A percentile compares a stretch with the other conserved stretches of the same genome.
Evolutionary conservation across 2,797 vertebrate genomes (phyloP).

Genomic region (Anableps anableps): DNA sequence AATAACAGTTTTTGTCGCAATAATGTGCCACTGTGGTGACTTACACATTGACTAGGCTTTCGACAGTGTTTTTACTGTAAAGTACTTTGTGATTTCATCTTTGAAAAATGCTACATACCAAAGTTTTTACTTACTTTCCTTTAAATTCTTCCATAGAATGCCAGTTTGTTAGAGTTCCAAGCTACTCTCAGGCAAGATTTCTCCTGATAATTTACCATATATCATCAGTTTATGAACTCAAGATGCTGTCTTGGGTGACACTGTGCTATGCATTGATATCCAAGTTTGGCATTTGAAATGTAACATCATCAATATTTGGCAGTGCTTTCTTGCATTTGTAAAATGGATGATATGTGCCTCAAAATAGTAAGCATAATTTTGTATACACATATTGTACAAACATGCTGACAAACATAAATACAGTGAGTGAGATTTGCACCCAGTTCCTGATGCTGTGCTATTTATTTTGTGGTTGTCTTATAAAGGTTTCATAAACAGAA

Average conservation of each 20-base stretch:
- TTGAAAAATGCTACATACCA: background rate
- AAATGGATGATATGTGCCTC: background rate
- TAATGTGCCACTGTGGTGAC: background rate
- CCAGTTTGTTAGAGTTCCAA: background rate
- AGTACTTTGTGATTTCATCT: background rate
- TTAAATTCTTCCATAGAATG: background rate
- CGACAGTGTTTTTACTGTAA: background rate
- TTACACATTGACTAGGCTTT: background rate
- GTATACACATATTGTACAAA: slow-evolving; percentile 24
- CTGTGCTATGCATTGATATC: background rate
- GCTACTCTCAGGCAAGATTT: background rate
- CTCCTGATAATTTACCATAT: background rate
- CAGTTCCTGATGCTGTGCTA: slow-evolving; percentile 42
- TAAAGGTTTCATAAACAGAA: slow-evolving; percentile 62
- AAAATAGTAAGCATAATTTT: slow-evolving; percentile 5
- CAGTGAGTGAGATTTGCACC: slow-evolving; percentile 36
- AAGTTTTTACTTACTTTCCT: background rate
- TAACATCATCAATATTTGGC: background rate
- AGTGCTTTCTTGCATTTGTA: background rate
- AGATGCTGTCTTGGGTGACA: background rate
- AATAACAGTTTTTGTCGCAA: background rate
- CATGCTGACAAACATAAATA: slow-evolving; percentile 28
- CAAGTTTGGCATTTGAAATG: background rate
- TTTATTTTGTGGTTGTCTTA: slow-evolving; percentile 52
- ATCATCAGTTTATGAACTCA: background rate